Evolutionary conservation across 2,113 vertebrate species (phyloP), one percentile per base, ranked within the genome.

Genomic region (Aspidoscelis tigris): DNA sequence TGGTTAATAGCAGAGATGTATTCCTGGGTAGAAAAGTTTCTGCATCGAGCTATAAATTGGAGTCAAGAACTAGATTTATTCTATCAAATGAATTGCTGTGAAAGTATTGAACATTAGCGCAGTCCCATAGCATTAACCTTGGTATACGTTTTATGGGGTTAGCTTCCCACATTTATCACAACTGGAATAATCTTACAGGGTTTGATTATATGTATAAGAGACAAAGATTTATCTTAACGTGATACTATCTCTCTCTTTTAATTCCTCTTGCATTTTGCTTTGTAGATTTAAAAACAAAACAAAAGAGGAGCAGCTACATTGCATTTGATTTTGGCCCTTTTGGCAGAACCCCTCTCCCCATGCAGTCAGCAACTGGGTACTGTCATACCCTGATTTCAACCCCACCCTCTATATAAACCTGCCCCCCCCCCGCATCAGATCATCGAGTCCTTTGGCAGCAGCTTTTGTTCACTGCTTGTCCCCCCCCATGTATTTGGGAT

Each of bases 11-110:
- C 66, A 86, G 76, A 92, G 85, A 83, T 61, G 65, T 85, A 87
- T 81, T 94, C 71, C 86, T 71, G 76, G 43, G n/a, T 83, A 89
- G 79, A 70, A 93, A 87, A 55, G 6, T 64, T 86, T 87, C 83
- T 82, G 53, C 77, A 84, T 6, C 44, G 84, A 87, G 74, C 83
- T 84, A 69, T 87, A 92, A 94, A 93, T 93, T 91, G 86, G 78
- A 86, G 55, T 6, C 81, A 77, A 92, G 84, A 87, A 89, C 66
- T 87, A 81, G 84, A 92, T 92, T 90, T 92, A 88, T 92, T 90
- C 44, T 79, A 87, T 88, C 72, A 81, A 89, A 20, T 90, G 78
- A 41, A 39, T 87, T 80, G 75, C 10, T 0, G 73, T 84, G 80
- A 91, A 90, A 86, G 68, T 16, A 26, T 20, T 89, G 66, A 93